phyloP scores from a whole-genome alignment of 2,113 vertebrate genomes.

The Lontra canadensis region DNA sequence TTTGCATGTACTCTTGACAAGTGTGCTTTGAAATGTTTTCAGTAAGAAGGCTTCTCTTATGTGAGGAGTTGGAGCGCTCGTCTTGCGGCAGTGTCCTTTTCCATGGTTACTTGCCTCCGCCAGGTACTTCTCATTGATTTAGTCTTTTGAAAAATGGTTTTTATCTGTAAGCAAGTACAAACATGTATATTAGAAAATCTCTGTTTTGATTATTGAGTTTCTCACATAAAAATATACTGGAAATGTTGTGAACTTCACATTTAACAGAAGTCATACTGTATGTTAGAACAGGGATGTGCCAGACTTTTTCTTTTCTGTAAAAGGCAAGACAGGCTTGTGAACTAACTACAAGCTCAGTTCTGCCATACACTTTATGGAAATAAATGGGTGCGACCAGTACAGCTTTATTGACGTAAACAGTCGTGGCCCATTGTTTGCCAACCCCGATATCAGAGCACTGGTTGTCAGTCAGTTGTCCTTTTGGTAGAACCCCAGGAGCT shows the following conservation, averaged over 20 bases:
- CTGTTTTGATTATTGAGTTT: background rate
- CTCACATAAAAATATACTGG: background rate
- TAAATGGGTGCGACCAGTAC: fast-evolving
- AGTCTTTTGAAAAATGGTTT: background rate
- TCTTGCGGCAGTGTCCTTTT: conserved; percentile 99
- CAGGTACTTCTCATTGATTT: conserved; percentile 84
- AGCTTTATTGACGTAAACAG: background rate
- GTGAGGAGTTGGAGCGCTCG: conserved; percentile 97
- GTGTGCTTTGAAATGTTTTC: conserved; percentile 54
- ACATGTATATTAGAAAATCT: background rate
- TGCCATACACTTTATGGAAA: fast-evolving
- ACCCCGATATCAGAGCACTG: fast-evolving
- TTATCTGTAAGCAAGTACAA: background rate
- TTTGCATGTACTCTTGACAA: conserved; percentile 48
- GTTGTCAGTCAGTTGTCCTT: background rate
- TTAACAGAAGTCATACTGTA: background rate
- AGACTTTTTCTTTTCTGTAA: background rate
- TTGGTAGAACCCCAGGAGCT: background rate
- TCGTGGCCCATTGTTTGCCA: fast-evolving
- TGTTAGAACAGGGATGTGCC: background rate
- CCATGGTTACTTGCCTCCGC: conserved; percentile 97
- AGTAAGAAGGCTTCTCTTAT: conserved; percentile 95
- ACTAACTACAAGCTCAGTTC: background rate
- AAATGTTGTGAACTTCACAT: background rate
- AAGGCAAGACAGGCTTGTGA: background rate